A percentile compares a stretch with the other conserved stretches of the same genome.
These are phyloP conservation scores for Scaptomyza montana DNA, from an alignment of 1,140 invertebrate species.

Conservation along the genomic window DNA sequence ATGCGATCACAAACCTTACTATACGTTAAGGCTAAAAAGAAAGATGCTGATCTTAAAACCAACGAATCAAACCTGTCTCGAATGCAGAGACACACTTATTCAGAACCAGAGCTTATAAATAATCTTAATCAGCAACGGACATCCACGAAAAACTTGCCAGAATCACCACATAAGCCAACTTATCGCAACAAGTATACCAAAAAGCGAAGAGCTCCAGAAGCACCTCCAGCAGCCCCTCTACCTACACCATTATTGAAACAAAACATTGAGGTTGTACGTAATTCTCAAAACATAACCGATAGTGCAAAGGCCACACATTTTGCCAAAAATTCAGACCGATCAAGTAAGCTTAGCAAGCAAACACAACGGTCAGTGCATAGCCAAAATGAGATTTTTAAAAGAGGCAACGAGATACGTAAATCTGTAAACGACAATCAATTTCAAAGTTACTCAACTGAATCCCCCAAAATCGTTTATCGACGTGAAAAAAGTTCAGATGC, in stretches of 20 bases:
- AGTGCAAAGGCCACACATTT: constrained; percentile 23
- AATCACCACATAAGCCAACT: neutral
- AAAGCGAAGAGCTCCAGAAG: constrained; percentile 58
- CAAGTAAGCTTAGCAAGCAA: constrained; percentile 19
- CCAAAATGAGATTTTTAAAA: constrained; percentile 24
- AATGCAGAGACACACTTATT: constrained; percentile 52
- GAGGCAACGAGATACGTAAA: constrained; percentile 21
- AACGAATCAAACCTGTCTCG: constrained; percentile 34
- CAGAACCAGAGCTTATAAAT: constrained; percentile 53
- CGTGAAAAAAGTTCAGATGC: constrained; percentile 59
- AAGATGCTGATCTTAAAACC: neutral
- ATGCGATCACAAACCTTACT: constrained; percentile 55
- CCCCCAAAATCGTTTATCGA: constrained; percentile 18
- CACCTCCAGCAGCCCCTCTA: constrained; percentile 8
- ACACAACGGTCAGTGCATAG: neutral
- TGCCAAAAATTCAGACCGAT: constrained; percentile 37
- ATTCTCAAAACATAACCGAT: constrained; percentile 11
- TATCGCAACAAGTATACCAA: constrained; percentile 57
- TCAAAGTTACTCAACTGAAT: neutral
- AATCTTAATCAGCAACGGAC: constrained; percentile 10
- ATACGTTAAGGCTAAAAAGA: constrained; percentile 32
- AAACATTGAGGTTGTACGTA: constrained; percentile 7
- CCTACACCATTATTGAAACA: neutral
- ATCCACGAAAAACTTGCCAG: neutral
- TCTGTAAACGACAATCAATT: constrained; percentile 19